Percentiles rank a stretch among this genome's conserved stretches.
Conservation (phyloP, 2,113 vertebrate genomes). For the Eleginops maclovinus region DNA sequence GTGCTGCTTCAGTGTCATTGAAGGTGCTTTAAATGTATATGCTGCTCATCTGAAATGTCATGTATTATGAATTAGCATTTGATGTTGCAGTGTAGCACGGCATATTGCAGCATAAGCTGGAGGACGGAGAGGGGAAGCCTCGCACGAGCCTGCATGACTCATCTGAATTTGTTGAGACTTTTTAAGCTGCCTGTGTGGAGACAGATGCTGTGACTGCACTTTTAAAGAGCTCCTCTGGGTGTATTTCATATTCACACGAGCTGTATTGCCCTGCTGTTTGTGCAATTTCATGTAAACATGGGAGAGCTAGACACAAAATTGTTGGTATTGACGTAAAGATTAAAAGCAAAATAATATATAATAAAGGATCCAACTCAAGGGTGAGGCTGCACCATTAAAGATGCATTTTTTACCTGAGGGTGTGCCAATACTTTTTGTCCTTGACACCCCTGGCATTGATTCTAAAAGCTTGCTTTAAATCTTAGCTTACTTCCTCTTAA, state of each 20-base stretch:
- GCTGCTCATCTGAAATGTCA: conserved; percentile 12
- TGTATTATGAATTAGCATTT: conserved; percentile 21
- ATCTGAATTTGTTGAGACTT: conserved; percentile 64
- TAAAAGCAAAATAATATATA: conserved; percentile 22
- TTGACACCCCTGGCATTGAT: conserved; percentile 1
- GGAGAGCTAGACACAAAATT: not conserved
- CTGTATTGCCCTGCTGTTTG: conserved; percentile 31
- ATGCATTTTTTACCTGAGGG: conserved; percentile 25
- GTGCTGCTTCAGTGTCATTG: not conserved
- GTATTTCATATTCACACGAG: conserved; percentile 52
- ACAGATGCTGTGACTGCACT: conserved; percentile 61
- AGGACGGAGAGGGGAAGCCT: conserved; percentile 26
- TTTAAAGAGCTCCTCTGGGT: conserved; percentile 42
- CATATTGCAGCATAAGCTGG: conserved; percentile 50
- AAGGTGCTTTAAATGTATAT: not conserved
- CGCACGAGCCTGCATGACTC: conserved; percentile 53
- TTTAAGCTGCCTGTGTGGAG: conserved; percentile 49
- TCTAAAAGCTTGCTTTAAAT: conserved; percentile 36
- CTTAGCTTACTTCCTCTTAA: conserved; percentile 6
- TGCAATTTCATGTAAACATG: conserved; percentile 35
- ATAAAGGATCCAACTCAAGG: not conserved
- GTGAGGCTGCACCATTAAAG: conserved; percentile 8
- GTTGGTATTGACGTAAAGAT: not conserved
- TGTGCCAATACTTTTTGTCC: not conserved
- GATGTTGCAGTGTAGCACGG: conserved; percentile 35